Conservation (phyloP, 1,140 invertebrate species). For the Drosophila parabipectinata region DNA sequence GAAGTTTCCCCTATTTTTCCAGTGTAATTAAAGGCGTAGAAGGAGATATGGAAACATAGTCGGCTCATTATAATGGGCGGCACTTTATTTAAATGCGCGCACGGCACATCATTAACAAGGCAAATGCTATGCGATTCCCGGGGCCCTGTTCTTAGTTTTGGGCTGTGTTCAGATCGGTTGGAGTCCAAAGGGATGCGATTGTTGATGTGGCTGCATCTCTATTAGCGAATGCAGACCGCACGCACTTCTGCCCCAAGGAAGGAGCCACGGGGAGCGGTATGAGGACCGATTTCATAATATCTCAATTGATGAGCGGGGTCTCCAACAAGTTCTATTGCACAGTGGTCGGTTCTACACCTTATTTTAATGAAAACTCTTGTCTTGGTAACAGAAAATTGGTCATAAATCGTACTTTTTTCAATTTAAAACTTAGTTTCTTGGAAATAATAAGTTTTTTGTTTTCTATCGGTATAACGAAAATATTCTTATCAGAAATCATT, state of each 20-base stretch:
- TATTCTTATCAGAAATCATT: no score
- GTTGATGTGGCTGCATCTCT: conserved; percentile 63
- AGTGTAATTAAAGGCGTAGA: conserved; percentile 18
- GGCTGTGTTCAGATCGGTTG: conserved; percentile 7
- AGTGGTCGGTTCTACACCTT: conserved; percentile 25
- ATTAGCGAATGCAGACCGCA: conserved; percentile 66
- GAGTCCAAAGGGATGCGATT: conserved; percentile 32
- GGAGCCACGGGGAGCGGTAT: conserved; percentile 7
- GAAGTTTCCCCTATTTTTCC: not conserved
- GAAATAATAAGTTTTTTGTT: no score
- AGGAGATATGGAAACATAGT: conserved; percentile 14
- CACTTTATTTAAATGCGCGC: conserved; percentile 80
- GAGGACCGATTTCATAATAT: conserved; percentile 69
- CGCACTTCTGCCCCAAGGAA: conserved; percentile 44
- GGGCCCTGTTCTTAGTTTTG: not conserved
- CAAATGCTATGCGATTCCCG: conserved; percentile 47
- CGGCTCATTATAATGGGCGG: conserved; percentile 77
- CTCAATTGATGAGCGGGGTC: conserved; percentile 66
- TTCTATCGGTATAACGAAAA: no score
- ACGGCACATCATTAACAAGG: conserved; percentile 81
- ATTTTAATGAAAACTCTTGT: no score
- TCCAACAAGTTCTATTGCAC: conserved; percentile 18
- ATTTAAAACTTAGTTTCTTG: no score
- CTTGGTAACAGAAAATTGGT: no score
- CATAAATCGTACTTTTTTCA: no score